These are phyloP conservation scores for Falco concolor DNA, from an alignment of 2,797 vertebrate species.

Conservation along the genomic window DNA sequence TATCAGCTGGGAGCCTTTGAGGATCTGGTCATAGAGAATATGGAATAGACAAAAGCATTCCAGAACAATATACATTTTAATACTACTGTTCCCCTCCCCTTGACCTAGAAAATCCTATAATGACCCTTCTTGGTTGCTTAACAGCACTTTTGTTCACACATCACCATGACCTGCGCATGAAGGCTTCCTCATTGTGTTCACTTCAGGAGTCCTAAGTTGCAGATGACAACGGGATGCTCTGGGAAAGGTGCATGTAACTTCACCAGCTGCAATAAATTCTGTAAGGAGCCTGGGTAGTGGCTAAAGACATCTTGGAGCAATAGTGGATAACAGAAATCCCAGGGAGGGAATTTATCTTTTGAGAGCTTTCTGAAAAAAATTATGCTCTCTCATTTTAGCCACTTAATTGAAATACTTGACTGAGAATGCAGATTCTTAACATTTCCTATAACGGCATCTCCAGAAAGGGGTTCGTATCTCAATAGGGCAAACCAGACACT, in stretches of 20 bases:
- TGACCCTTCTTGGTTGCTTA: neutral
- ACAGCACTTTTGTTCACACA: neutral
- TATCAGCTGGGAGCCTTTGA: neutral
- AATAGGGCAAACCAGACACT: slow-evolving; percentile 7
- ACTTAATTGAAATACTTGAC: neutral
- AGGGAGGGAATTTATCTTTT: neutral
- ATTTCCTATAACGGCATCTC: neutral
- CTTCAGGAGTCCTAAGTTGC: neutral
- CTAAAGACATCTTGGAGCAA: neutral
- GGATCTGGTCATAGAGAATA: neutral
- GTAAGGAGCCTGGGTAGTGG: neutral
- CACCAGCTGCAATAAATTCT: neutral
- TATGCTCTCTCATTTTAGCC: neutral
- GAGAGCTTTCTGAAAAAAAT: neutral
- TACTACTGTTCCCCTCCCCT: neutral
- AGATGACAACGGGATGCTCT: rapidly evolving
- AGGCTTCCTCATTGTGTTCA: neutral
- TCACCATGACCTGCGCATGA: neutral
- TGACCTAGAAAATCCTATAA: neutral
- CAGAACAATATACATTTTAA: neutral
- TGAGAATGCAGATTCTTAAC: neutral
- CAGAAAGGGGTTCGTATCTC: neutral
- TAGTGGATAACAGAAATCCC: neutral
- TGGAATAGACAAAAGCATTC: neutral
- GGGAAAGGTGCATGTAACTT: neutral